Evolutionary conservation across 1,140 invertebrate genomes (phyloP).

Genomic region (Sinonovacula constricta): DNA sequence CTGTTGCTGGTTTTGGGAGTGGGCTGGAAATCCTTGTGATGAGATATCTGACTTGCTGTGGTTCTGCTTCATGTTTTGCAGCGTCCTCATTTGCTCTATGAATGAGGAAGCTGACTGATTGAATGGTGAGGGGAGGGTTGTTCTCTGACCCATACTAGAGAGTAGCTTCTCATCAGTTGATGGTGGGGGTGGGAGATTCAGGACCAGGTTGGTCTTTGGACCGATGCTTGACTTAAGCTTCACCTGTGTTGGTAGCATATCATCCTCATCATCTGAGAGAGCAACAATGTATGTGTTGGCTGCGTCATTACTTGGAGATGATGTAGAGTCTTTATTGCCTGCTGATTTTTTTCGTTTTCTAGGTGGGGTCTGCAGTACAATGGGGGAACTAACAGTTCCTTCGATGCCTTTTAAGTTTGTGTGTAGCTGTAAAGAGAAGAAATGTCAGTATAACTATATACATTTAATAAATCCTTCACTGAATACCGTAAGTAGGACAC

Average conservation of each 20-base stretch:
- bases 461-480: too few species aligned
- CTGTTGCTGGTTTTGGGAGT: too few species aligned
- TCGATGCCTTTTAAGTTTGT: conserved; percentile 14
- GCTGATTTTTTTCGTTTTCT: conserved; percentile 8
- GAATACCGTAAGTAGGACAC: too few species aligned
- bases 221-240: conserved; percentile 29
- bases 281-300: conserved; percentile 3
- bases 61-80: too few species aligned
- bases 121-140: too few species aligned
- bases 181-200: too few species aligned
- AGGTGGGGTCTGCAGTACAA: neutral
- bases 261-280: neutral
- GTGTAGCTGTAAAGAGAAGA: conserved; percentile 41
- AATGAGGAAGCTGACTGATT: too few species aligned
- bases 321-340: neutral
- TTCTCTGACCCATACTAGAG: too few species aligned
- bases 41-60: too few species aligned
- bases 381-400: neutral
- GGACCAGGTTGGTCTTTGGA: conserved; percentile 4
- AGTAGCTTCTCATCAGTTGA: conserved; percentile 13
- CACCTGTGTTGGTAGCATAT: conserved; percentile 41
- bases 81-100: too few species aligned
- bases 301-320: neutral
- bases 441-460: too few species aligned
- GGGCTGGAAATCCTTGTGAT: conserved; percentile 1